Base-by-base conservation (phyloP, 2,888 invertebrate genomes). In the Lasioglossum calceatum region DNA sequence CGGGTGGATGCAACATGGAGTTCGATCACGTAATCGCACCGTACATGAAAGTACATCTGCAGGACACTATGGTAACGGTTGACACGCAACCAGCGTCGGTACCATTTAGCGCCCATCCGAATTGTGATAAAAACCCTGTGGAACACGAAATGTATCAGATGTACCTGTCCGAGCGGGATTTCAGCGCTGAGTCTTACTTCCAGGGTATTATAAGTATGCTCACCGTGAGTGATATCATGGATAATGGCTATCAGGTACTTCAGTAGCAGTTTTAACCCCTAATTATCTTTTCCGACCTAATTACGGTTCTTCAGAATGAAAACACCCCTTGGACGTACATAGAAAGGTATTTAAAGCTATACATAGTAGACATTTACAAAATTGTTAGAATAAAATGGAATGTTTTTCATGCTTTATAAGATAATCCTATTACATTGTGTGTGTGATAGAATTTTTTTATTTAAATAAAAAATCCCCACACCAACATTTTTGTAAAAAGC, bases 1-100 rank as follows among this genome's bases (percentile, higher is more conserved):
- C 98, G 32, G 98, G 98, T 64, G 98, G 97, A 32, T 98, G 98
- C 93, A 98, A 97, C 92, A 96, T 97, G 96, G 97, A 97, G 91
- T 97, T 97, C 89, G 95, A 96, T 67, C 93, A 96, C 27, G 95
- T 96, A 88, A 96, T 96, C 87, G 96, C 97, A 14, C 97, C 98
- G 0, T 97, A 96, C 92, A 96, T 97, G 92, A 94, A 94, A 77
- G 88, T 97, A 42, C 72, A 44, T 7, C 88, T 95, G 79, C 94
- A 93, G 73, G 89, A 95, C 89, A 88, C 95, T 39, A 93, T 96
- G 76, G 95, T 97, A 12, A 94, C 93, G 27, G 96, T 97, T 1
- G 96, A 96, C 77, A 96, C 96, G 5, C 96, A 96, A 72, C 95
- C 97, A 0, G 95, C 96, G 0, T 95, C 96, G 47, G 89, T 93